Percentiles rank a stretch among this genome's conserved stretches.
These are phyloP conservation scores for Chloroceryle aenea DNA, from an alignment of 2,113 vertebrate genomes.

Conservation along the genomic window DNA sequence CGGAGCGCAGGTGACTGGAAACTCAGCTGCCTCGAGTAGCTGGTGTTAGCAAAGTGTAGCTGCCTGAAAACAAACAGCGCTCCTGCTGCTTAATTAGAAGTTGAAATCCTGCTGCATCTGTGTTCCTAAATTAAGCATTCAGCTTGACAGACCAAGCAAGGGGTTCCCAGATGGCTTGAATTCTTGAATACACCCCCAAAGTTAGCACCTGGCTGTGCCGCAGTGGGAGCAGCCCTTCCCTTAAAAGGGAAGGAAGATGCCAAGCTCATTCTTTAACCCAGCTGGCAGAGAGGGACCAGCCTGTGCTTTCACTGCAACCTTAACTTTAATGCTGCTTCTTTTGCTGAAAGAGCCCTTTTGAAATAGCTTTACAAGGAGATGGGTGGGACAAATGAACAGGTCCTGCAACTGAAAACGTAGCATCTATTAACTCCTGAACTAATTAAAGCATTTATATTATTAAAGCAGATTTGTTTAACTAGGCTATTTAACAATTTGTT, in stretches of 20 bases:
- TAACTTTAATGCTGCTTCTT: not conserved
- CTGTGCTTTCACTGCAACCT: not conserved
- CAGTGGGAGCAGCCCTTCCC: slow-evolving; percentile 20
- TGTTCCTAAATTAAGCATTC: not conserved
- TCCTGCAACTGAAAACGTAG: not conserved
- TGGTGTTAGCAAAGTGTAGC: not conserved
- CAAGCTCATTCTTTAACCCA: not conserved
- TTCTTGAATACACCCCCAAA: slow-evolving; percentile 11
- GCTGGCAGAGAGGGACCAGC: not conserved
- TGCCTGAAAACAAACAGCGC: slow-evolving; percentile 38
- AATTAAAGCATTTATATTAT: not conserved
- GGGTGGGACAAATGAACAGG: not conserved
- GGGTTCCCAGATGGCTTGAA: slow-evolving; percentile 44
- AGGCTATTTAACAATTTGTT: not conserved
- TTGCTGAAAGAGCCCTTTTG: not conserved
- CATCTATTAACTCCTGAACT: not conserved
- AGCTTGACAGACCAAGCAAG: not conserved
- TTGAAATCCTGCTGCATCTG: slow-evolving; percentile 32
- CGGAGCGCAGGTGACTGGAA: not conserved
- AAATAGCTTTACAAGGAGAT: not conserved
- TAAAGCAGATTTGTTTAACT: not conserved
- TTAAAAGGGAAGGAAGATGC: not conserved
- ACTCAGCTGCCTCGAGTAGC: slow-evolving; percentile 6
- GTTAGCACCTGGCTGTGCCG: slow-evolving; percentile 42
- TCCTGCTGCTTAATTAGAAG: slow-evolving; percentile 38